These are phyloP conservation scores for Drosophila nigromelanica DNA, from an alignment of 1,140 invertebrate species.

Conservation along the genomic window DNA sequence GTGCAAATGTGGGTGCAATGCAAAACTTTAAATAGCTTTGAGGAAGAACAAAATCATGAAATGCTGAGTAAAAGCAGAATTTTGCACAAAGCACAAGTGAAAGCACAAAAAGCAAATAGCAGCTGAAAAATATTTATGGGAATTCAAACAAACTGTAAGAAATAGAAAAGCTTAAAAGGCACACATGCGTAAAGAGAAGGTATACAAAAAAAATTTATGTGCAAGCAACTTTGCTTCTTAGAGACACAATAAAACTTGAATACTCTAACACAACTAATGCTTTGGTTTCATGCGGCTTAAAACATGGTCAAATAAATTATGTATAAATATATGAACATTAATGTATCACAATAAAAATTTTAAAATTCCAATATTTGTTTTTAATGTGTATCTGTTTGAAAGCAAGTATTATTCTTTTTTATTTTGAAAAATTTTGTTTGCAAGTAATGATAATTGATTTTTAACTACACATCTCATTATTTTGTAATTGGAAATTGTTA, in stretches of 20 bases:
- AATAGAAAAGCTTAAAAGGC: slow-evolving; percentile 64
- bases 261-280: slow-evolving; percentile 25
- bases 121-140: slow-evolving; percentile 74
- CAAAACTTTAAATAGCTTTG: slow-evolving; percentile 45
- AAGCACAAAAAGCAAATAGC: slow-evolving; percentile 44
- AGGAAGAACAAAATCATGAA: background rate
- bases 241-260: slow-evolving; percentile 15
- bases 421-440: too few species aligned
- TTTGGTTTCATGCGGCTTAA: too few species aligned
- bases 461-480: too few species aligned
- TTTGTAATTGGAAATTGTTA: too few species aligned
- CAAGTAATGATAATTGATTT: too few species aligned
- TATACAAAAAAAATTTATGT: slow-evolving; percentile 37
- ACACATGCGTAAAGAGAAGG: slow-evolving; percentile 69
- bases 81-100: slow-evolving; percentile 6
- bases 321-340: too few species aligned
- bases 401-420: too few species aligned
- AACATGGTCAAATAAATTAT: too few species aligned
- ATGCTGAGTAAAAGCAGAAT: slow-evolving; percentile 20
- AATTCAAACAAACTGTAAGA: slow-evolving; percentile 59
- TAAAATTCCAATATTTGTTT: too few species aligned
- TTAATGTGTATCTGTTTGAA: too few species aligned
- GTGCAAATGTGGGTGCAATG: slow-evolving; percentile 44
- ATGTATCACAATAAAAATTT: too few species aligned
- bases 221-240: slow-evolving; percentile 3